Evolutionary conservation across 2,797 vertebrate genomes (phyloP).

Genomic region (Gila robusta): DNA sequence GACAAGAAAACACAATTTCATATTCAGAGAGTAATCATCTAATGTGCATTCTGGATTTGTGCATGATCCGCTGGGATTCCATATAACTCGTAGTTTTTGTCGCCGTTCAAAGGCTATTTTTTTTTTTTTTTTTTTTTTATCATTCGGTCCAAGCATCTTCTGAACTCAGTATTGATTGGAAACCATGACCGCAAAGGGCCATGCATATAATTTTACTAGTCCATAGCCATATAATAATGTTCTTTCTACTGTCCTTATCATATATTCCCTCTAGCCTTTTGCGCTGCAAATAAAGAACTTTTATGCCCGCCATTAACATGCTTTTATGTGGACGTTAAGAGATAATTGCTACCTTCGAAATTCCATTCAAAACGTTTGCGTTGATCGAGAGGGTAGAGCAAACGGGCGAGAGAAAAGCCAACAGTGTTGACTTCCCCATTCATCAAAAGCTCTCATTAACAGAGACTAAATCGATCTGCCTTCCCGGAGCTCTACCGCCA

Average conservation of each 20-base stretch:
- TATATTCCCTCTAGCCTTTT: constrained; percentile 10
- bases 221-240: background rate
- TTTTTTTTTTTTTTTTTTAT: background rate
- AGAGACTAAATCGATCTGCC: constrained; percentile 79
- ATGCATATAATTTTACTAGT: background rate
- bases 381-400: constrained; percentile 57
- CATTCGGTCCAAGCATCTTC: background rate
- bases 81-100: background rate
- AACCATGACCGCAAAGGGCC: background rate
- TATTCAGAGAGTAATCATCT: background rate
- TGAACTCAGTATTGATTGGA: constrained; percentile 4
- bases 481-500: constrained; percentile 68
- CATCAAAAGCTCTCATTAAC: constrained; percentile 75
- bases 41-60: background rate
- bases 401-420: constrained; percentile 56
- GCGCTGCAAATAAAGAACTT: constrained; percentile 39
- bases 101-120: background rate
- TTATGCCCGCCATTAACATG: constrained; percentile 45
- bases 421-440: constrained; percentile 74
- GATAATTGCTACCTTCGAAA: constrained; percentile 60
- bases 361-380: constrained; percentile 53
- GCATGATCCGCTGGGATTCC: background rate
- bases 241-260: constrained; percentile 11
- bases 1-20: background rate
- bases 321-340: constrained; percentile 60